These are phyloP conservation scores for Ophonus ardosiacus DNA, from an alignment of 2,888 invertebrate species.

Conservation along the genomic window DNA sequence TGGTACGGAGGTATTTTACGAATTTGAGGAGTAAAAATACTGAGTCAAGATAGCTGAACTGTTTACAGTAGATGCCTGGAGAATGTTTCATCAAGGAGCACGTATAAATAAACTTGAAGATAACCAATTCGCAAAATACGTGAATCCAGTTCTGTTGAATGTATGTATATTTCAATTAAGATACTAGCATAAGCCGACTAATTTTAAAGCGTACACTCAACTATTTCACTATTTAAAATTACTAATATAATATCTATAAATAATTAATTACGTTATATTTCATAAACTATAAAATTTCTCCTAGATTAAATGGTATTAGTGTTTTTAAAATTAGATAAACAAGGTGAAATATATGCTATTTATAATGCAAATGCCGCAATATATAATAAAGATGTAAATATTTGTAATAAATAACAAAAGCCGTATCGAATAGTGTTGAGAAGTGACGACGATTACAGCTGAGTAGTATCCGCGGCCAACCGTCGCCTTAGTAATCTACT, in stretches of 20 bases:
- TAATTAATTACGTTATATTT: background rate
- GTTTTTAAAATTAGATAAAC: conserved; percentile 6
- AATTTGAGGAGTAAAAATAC: conserved; percentile 72
- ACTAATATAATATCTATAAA: background rate
- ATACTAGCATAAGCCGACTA: conserved; percentile 9
- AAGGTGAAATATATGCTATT: conserved; percentile 49
- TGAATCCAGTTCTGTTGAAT: conserved; percentile 71
- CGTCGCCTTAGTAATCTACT: background rate
- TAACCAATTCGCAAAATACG: conserved; percentile 72
- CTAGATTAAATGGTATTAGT: too few species aligned
- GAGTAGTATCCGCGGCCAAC: background rate
- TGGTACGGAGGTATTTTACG: conserved; percentile 71
- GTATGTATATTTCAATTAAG: conserved; percentile 65
- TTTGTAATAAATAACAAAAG: conserved; percentile 47
- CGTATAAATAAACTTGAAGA: conserved; percentile 73
- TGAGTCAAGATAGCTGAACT: conserved; percentile 72
- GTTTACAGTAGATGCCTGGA: conserved; percentile 73
- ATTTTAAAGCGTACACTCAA: conserved; percentile 36
- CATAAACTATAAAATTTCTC: too few species aligned
- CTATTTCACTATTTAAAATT: background rate
- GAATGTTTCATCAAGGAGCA: conserved; percentile 72
- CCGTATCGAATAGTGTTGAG: background rate
- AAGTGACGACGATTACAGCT: background rate
- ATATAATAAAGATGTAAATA: conserved; percentile 55
- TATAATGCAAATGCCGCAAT: conserved; percentile 58